Evolutionary conservation across 2,888 invertebrate genomes (phyloP).

Genomic region (Trachelus iudaicus): DNA sequence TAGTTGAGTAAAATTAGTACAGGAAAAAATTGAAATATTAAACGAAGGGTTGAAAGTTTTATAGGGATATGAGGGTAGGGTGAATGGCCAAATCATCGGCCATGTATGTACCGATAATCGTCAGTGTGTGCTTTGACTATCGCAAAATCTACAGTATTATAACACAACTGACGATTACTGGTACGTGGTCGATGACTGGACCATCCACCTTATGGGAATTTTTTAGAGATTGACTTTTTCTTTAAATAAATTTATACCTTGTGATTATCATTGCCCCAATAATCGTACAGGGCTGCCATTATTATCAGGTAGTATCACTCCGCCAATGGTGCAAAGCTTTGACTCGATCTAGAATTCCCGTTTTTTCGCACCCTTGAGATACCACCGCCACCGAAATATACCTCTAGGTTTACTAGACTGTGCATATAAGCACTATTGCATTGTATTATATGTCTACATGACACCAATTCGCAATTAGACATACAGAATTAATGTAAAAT

Average conservation of each 20-base stretch:
- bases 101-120: too few species aligned
- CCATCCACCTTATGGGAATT: too few species aligned
- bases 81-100: too few species aligned
- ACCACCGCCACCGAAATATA: background rate
- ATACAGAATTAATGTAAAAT: background rate
- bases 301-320: conserved; percentile 29
- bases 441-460: background rate
- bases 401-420: background rate
- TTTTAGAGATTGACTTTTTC: too few species aligned
- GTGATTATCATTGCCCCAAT: conserved; percentile 43
- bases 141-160: too few species aligned
- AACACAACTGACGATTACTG: too few species aligned
- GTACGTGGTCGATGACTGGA: too few species aligned
- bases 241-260: conserved; percentile 15
- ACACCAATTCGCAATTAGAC: background rate
- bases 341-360: conserved; percentile 28
- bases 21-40: background rate
- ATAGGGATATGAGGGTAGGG: background rate
- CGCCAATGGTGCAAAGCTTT: conserved; percentile 47
- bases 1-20: background rate
- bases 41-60: background rate
- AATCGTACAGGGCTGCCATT: conserved; percentile 32
- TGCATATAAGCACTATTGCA: background rate
- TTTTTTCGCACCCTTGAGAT: background rate
- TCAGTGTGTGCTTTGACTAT: too few species aligned